Evolutionary conservation across 2,797 vertebrate species (phyloP).

Genomic region (Pseudomugil tenellus): DNA sequence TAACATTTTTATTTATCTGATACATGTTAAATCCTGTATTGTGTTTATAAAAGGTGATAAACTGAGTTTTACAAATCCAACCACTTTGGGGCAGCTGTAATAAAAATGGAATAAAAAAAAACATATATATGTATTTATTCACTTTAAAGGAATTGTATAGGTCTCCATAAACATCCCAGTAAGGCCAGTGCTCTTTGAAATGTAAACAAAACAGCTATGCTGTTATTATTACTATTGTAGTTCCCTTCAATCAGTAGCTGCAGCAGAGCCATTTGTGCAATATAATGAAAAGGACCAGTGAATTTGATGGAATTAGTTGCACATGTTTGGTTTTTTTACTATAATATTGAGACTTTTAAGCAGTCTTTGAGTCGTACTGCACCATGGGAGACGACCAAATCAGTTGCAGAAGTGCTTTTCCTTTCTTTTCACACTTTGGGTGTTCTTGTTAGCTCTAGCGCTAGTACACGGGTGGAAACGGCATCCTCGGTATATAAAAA

Average conservation of each 20-base stretch:
- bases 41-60: background rate
- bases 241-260: background rate
- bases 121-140: background rate
- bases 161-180: background rate
- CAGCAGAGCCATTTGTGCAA: constrained; percentile 9
- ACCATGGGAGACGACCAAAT: constrained; percentile 15
- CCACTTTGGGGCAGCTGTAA: background rate
- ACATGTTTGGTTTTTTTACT: constrained; percentile 23
- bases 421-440: constrained; percentile 6
- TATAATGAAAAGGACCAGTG: constrained; percentile 1
- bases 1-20: background rate
- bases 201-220: background rate
- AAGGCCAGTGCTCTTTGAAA: background rate
- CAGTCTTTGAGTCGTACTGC: constrained; percentile 13
- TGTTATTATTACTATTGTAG: background rate
- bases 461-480: background rate
- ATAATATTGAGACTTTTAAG: constrained; percentile 13
- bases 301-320: constrained; percentile 9
- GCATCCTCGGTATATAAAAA: background rate
- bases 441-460: constrained; percentile 7
- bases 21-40: background rate
- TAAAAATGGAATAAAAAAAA: background rate
- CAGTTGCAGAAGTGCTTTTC: constrained; percentile 17
- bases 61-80: background rate
- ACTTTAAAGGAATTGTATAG: background rate